Conservation (phyloP, 2,113 vertebrate species). For the Hucho hucho region DNA sequence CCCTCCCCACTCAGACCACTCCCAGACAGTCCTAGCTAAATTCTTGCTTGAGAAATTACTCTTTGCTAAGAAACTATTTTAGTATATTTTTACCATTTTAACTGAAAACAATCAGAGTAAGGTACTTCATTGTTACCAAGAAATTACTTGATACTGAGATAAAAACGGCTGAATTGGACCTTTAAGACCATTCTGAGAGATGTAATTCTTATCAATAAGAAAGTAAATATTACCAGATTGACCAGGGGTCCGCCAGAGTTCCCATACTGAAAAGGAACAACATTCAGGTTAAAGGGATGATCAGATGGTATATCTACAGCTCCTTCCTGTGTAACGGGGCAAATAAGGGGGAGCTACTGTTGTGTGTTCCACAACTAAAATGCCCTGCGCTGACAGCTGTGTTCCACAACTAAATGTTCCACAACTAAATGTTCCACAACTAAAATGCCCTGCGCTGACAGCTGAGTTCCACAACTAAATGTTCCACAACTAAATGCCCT, state of each 20-base stretch:
- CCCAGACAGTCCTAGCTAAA: no score
- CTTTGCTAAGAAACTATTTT: no score
- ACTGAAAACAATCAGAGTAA: no score
- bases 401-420: neutral
- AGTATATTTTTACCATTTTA: no score
- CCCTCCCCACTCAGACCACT: no score
- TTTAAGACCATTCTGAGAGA: neutral
- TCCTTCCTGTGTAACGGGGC: neutral
- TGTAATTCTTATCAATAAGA: neutral
- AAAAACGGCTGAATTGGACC: no score
- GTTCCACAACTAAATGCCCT: neutral
- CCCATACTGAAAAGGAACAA: conserved; percentile 83
- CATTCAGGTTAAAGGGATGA: conserved; percentile 1
- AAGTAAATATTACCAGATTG: conserved; percentile 85
- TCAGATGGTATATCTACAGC: neutral
- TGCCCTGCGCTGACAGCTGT: no score
- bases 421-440: neutral
- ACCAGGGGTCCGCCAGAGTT: conserved; percentile 97
- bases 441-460: neutral
- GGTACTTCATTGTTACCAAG: no score
- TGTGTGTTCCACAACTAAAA: neutral
- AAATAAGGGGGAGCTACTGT: neutral
- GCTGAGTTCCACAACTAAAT: neutral
- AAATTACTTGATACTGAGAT: no score
- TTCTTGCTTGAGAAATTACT: no score